Conservation (phyloP, 2,797 vertebrate genomes). For the Xiphorhynchus erythropygius region DNA sequence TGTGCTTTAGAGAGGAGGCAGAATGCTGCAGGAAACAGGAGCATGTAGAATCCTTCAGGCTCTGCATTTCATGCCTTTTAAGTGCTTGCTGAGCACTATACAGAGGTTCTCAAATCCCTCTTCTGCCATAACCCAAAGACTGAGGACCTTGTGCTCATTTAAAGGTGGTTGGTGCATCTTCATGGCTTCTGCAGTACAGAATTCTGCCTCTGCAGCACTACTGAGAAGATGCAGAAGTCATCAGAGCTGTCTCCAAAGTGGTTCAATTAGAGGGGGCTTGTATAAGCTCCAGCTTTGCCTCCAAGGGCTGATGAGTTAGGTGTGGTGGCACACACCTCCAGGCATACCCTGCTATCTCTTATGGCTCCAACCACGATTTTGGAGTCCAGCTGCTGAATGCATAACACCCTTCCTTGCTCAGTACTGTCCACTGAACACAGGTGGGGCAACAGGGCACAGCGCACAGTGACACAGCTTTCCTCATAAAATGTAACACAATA, state of each 20-base stretch:
- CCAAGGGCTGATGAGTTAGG: neutral
- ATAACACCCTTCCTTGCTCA: neutral
- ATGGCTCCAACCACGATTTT: fast-evolving
- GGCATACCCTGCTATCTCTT: neutral
- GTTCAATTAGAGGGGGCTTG: neutral
- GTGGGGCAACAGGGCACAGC: fast-evolving
- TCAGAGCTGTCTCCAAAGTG: neutral
- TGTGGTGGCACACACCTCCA: neutral
- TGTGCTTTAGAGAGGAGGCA: neutral
- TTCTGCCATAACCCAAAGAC: neutral
- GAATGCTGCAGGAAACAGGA: neutral
- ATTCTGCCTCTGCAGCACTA: neutral
- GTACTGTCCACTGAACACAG: fast-evolving
- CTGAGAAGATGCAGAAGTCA: neutral
- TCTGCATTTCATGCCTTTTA: neutral
- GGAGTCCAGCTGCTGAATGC: neutral
- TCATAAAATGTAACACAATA: neutral
- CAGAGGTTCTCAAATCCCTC: neutral
- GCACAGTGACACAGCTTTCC: neutral
- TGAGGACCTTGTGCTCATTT: neutral
- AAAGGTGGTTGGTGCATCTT: neutral
- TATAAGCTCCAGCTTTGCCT: neutral
- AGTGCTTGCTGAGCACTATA: neutral
- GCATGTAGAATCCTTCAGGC: neutral
- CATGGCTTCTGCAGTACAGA: fast-evolving